Percentiles rank a stretch among this genome's conserved stretches.
phyloP scores from a whole-genome alignment of 2,113 vertebrate species.

The Emydocephalus ijimae region DNA sequence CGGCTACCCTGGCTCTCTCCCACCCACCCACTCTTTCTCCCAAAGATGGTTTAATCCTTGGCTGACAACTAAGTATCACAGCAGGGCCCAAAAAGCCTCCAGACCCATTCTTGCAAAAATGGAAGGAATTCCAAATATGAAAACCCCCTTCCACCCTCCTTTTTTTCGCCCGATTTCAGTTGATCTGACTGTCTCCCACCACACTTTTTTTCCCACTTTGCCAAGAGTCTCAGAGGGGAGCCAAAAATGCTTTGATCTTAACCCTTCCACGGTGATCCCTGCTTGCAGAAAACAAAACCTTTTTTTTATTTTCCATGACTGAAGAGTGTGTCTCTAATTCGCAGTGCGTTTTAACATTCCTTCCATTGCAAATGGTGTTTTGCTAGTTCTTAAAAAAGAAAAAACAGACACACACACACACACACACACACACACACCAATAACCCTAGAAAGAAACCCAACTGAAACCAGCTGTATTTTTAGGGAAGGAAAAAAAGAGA shows the following conservation, averaged over 20 bases:
- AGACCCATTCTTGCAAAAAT: slow-evolving; percentile 25
- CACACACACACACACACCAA: no score
- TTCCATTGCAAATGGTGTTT: not conserved
- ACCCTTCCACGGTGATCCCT: not conserved
- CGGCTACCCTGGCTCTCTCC: slow-evolving; percentile 25
- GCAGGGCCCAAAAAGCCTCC: not conserved
- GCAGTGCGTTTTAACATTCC: not conserved
- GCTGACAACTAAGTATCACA: slow-evolving; percentile 14
- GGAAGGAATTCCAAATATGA: slow-evolving; percentile 46
- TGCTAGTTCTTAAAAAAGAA: not conserved
- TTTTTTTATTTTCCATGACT: not conserved
- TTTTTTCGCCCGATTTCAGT: not conserved
- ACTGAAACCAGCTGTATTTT: not conserved
- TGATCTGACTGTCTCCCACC: not conserved
- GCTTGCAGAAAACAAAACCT: not conserved
- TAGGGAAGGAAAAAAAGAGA: no score
- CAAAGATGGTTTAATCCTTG: slow-evolving; percentile 45
- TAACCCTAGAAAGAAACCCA: not conserved
- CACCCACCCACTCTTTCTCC: not conserved
- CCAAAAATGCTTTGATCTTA: slow-evolving; percentile 26
- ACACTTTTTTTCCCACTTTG: not conserved
- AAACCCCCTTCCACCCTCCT: not conserved
- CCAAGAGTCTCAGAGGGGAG: slow-evolving; percentile 11
- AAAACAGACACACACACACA: no score
- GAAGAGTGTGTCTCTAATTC: not conserved